These are phyloP conservation scores for Epirrhoe tristata DNA, from an alignment of 2,888 invertebrate genomes.

Conservation along the genomic window DNA sequence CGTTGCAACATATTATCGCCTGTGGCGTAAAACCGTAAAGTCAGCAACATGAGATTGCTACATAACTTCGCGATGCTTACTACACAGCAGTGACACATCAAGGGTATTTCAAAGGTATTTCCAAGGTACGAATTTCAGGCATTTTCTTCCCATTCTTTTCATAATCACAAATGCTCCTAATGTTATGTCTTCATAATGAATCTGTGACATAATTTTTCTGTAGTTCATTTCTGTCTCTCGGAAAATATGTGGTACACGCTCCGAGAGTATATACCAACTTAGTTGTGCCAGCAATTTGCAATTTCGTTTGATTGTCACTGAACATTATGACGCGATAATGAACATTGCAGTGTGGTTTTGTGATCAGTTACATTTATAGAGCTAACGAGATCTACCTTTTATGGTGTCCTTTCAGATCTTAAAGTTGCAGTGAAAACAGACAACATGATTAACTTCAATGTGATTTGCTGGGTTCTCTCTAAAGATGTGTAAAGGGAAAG, in stretches of 20 bases:
- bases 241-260: slow-evolving; percentile 21
- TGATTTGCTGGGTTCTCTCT: background rate
- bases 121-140: background rate
- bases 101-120: slow-evolving; percentile 1
- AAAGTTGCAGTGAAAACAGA: background rate
- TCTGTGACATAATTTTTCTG: background rate
- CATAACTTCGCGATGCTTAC: slow-evolving; percentile 40
- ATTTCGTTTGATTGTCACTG: slow-evolving; percentile 30
- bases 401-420: background rate
- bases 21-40: slow-evolving; percentile 43
- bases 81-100: slow-evolving; percentile 19
- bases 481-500: no score
- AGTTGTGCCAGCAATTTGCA: slow-evolving; percentile 24
- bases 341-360: slow-evolving; percentile 10
- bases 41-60: slow-evolving; percentile 46
- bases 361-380: slow-evolving; percentile 7
- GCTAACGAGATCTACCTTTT: background rate
- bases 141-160: background rate
- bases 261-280: slow-evolving; percentile 10
- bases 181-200: no score
- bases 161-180: no score
- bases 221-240: slow-evolving; percentile 9
- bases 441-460: background rate
- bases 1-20: slow-evolving; percentile 40
- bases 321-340: slow-evolving; percentile 28